phyloP scores from a whole-genome alignment of 2,113 vertebrate species.

The Neopipo cinnamomea region DNA sequence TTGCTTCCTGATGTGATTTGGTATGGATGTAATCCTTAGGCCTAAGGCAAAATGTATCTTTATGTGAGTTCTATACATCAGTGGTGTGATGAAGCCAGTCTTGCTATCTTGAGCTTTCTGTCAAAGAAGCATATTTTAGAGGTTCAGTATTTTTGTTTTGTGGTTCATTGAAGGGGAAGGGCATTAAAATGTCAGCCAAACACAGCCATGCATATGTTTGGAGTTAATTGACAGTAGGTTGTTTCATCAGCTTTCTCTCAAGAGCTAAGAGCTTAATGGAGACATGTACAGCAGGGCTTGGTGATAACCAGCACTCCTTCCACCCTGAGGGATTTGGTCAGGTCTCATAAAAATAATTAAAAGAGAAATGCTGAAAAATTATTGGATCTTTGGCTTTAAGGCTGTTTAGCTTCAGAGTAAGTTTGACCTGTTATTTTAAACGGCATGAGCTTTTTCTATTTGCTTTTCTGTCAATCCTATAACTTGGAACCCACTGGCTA shows the following conservation, averaged over 20 bases:
- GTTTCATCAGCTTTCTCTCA: neutral
- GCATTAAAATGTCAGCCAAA: neutral
- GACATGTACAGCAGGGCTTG: neutral
- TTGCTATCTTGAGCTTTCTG: neutral
- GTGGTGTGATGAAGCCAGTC: neutral
- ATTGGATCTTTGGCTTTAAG: neutral
- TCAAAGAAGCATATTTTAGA: neutral
- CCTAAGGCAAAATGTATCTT: neutral
- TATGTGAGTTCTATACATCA: neutral
- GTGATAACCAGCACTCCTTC: neutral
- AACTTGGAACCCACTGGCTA: neutral
- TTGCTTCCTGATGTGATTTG: neutral
- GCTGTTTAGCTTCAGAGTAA: neutral
- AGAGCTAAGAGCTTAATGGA: neutral
- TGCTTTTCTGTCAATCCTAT: neutral
- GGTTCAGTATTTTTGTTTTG: neutral
- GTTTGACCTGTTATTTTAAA: neutral
- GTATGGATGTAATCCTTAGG: neutral
- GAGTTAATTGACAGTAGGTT: neutral
- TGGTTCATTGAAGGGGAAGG: neutral
- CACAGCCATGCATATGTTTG: neutral
- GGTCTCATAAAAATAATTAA: neutral
- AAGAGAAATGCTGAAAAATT: neutral
- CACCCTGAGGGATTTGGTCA: neutral
- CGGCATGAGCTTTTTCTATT: neutral